Conservation (phyloP, 2,113 vertebrate genomes). For the Mirza zaza region DNA sequence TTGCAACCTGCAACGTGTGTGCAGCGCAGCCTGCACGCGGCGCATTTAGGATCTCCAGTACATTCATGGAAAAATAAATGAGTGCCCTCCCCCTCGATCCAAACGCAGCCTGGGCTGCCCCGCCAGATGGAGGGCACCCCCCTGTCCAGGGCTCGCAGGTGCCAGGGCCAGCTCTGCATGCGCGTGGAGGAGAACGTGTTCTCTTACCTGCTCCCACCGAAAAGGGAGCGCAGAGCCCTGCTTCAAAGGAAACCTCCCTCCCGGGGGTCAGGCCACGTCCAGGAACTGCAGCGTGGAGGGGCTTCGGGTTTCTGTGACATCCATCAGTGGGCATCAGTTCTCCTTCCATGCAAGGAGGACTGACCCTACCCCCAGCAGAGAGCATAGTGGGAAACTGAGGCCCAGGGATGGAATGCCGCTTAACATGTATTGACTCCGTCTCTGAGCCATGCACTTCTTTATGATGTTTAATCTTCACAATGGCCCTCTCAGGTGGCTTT, state of each 20-base stretch:
- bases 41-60: background rate
- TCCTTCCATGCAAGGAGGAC: background rate
- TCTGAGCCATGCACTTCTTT: background rate
- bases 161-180: background rate
- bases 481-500: rapidly evolving
- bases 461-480: background rate
- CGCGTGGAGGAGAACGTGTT: background rate
- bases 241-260: background rate
- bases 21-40: background rate
- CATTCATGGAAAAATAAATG: background rate
- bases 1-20: background rate
- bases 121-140: background rate
- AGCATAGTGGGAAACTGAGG: background rate
- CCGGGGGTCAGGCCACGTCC: background rate
- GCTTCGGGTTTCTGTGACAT: background rate
- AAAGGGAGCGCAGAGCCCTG: background rate
- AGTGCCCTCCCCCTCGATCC: background rate
- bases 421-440: background rate
- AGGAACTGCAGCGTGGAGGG: background rate
- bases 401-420: too few relatives aligned
- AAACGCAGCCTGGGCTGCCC: background rate
- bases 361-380: background rate
- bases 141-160: background rate
- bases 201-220: background rate
- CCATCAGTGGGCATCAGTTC: background rate